A percentile compares a stretch with the other conserved stretches of the same genome.
phyloP scores from a whole-genome alignment of 1,140 invertebrate species.

The Macrobrachium nipponense region DNA sequence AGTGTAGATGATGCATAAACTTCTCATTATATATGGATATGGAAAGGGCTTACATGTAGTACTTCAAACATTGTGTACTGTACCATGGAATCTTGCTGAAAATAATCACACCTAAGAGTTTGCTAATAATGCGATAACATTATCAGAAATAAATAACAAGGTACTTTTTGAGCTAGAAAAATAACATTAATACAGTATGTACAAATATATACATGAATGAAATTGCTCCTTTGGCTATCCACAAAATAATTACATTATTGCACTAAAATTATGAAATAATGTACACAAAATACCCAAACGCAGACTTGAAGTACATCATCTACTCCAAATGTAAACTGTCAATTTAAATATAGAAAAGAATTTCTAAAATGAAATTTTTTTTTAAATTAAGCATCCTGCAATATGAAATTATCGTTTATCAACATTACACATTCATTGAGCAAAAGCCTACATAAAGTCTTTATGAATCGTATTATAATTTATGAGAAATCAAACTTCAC shows the following conservation, averaged over 20 bases:
- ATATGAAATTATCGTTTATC: no score
- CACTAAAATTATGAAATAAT: constrained; percentile 35
- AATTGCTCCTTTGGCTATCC: constrained; percentile 42
- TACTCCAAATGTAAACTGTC: neutral
- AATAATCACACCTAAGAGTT: constrained; percentile 3
- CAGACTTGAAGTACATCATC: neutral
- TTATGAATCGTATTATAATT: no score
- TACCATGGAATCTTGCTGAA: neutral
- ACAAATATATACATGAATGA: constrained; percentile 35
- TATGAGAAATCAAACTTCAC: no score
- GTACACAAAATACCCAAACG: neutral
- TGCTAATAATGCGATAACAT: constrained; percentile 12
- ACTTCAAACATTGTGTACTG: neutral
- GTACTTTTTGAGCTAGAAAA: constrained; percentile 43
- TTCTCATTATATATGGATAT: no score
- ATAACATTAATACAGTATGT: constrained; percentile 44
- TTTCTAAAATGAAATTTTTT: no score
- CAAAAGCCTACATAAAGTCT: no score
- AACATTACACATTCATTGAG: no score
- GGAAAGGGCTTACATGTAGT: no score
- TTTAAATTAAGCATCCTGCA: no score
- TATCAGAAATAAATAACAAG: constrained; percentile 47
- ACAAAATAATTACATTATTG: constrained; percentile 36
- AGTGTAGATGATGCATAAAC: no score
- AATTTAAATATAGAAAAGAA: neutral